Base-by-base conservation (phyloP, 2,888 invertebrate genomes). In the Aricia artaxerxes region DNA sequence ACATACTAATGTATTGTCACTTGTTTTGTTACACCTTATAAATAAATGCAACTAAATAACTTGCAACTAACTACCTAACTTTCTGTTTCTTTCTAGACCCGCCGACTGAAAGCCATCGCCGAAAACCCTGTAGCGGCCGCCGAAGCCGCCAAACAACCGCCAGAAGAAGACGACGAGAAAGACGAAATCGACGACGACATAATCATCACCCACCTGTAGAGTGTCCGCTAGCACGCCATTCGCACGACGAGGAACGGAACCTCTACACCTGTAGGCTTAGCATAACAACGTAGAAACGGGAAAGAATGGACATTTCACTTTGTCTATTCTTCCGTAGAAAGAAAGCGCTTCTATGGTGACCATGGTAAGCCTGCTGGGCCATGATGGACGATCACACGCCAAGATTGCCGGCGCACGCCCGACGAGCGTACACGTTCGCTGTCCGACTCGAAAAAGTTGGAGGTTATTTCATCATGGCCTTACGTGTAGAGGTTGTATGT, bases 151-250 rank as follows among this genome's bases (percentile, higher is more conserved):
- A 95, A 95, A 81, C 95, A 95, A 82, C 96, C 96, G 69, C 95
- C 96, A 35, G 97, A 97, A 88, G 97, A 97, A 90, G 97, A 97
- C 81, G 97, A 98, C 87, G 98, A 98, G 88, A 97, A 97, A 87
- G 97, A 98, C 91, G 97, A 97, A 90, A 96, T 97, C 85, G 97
- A 97, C 92, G 97, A 98, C 89, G 97, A 98, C 88, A 97, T 98
- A 89, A 96, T 97, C 88, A 97, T 98, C 87, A 97, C 97, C 83
- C 97, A 97, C 91, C 96, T 97, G 88, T 97, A 96, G 88, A 44
- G 53, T 13, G 35, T 24, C 76, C 53, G 6, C 53, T 31, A 69
- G 81, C 77, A 80, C 80, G 57, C 76, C 76, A 53, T 57, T 35
- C 79, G 79, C 82, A 31, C 72, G 76, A 76, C 35, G 38, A 69